These are phyloP conservation scores for Muscidifurax raptorellus DNA, from an alignment of 1,140 invertebrate genomes.

Conservation along the genomic window DNA sequence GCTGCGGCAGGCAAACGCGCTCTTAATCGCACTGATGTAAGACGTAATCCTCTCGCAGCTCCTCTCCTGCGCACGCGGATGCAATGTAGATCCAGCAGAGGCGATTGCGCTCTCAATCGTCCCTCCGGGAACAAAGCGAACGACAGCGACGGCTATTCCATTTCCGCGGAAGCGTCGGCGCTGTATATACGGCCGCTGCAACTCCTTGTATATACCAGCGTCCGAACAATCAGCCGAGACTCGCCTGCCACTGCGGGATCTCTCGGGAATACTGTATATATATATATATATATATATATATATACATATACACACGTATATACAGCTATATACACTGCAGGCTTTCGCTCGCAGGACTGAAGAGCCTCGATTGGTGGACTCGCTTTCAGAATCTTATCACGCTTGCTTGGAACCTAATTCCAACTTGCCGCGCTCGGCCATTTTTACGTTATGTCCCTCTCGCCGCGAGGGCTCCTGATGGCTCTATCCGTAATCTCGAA, in stretches of 20 bases:
- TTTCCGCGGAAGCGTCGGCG: conserved; percentile 32
- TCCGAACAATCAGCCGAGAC: conserved; percentile 41
- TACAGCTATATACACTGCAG: not conserved
- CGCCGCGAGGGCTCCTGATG: not conserved
- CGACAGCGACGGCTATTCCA: conserved; percentile 44
- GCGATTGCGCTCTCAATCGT: conserved; percentile 53
- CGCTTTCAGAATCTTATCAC: conserved; percentile 48
- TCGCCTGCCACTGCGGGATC: not conserved
- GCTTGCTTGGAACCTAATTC: conserved; percentile 46
- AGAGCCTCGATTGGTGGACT: conserved; percentile 27
- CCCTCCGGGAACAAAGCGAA: conserved; percentile 51
- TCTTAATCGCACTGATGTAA: conserved; percentile 40
- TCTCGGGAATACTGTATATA: not conserved
- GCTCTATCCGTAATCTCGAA: conserved; percentile 30
- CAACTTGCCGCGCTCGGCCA: conserved; percentile 14
- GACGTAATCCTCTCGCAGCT: conserved; percentile 26
- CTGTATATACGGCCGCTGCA: not conserved
- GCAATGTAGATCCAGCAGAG: conserved; percentile 38
- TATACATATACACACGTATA: too few species aligned
- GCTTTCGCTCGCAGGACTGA: not conserved
- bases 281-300: too few species aligned
- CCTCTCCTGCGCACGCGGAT: not conserved
- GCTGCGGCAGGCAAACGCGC: not conserved
- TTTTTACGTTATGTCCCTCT: conserved; percentile 40
- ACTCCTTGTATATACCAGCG: conserved; percentile 15